phyloP scores from a whole-genome alignment of 2,888 invertebrate genomes.

The Ashinkailepas kermadecensis region DNA sequence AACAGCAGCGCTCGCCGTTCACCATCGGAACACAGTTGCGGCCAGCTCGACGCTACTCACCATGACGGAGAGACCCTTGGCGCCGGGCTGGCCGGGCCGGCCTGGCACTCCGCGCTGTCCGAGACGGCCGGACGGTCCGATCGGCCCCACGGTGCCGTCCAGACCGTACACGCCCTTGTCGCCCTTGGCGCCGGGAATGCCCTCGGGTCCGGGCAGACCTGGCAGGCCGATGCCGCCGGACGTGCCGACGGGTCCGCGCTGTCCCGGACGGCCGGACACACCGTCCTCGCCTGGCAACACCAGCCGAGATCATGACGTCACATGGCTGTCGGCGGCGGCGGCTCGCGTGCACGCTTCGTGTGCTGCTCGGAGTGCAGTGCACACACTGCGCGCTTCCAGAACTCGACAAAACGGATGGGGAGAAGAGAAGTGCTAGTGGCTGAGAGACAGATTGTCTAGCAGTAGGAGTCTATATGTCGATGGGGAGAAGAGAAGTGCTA shows the following conservation, averaged over 20 bases:
- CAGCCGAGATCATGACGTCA: conserved; percentile 30
- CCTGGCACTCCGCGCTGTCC: conserved; percentile 73
- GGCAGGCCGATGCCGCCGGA: conserved; percentile 36
- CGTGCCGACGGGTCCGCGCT: conserved; percentile 49
- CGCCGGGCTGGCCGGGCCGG: conserved; percentile 46
- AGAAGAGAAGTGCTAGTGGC: too few species aligned
- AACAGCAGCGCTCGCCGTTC: too few species aligned
- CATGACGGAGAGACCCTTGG: conserved; percentile 46
- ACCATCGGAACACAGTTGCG: too few species aligned
- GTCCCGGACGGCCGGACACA: conserved; percentile 54
- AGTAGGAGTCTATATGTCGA: too few species aligned
- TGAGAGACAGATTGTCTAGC: too few species aligned
- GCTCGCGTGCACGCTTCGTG: too few species aligned
- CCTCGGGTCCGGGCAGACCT: conserved; percentile 35
- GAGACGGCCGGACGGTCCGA: conserved; percentile 59
- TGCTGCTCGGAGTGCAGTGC: too few species aligned
- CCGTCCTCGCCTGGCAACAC: conserved; percentile 53
- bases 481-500: too few species aligned
- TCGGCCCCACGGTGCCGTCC: conserved; percentile 31
- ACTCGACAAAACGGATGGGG: too few species aligned
- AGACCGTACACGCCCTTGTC: conserved; percentile 29
- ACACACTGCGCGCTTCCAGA: too few species aligned
- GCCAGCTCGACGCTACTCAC: conserved; percentile 25
- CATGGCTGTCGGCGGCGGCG: too few species aligned
- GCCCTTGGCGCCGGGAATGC: conserved; percentile 33